Evolutionary conservation across 2,888 invertebrate species (phyloP).

Genomic region (Lissocephala sabroskyi): DNA sequence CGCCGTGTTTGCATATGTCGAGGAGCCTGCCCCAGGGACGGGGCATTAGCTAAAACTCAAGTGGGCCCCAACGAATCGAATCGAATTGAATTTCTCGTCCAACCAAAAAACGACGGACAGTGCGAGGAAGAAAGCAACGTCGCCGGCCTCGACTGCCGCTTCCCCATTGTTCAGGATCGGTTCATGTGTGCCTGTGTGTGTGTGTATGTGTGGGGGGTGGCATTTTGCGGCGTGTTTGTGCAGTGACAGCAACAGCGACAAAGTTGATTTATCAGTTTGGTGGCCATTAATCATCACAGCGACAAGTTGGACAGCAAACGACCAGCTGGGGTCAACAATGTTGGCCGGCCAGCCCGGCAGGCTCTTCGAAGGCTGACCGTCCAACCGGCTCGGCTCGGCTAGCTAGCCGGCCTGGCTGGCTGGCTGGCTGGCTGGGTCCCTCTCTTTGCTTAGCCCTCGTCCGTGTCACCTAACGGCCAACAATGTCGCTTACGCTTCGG

Average conservation of each 20-base stretch:
- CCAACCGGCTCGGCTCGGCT: background rate
- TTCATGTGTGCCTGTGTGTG: slow-evolving; percentile 9
- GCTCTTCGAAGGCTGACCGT: background rate
- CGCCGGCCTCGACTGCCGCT: background rate
- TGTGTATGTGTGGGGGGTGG: slow-evolving; percentile 27
- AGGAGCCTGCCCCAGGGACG: slow-evolving; percentile 16
- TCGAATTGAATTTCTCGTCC: slow-evolving; percentile 26
- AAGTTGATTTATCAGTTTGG: slow-evolving; percentile 68
- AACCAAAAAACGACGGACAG: too few species aligned
- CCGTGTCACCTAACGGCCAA: slow-evolving; percentile 27
- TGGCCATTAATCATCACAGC: slow-evolving; percentile 66
- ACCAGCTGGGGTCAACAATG: slow-evolving; percentile 61
- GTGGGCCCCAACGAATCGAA: slow-evolving; percentile 58
- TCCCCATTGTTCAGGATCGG: too few species aligned
- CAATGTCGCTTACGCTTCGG: slow-evolving; percentile 60
- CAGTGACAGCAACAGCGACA: slow-evolving; percentile 62
- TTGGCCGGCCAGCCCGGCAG: slow-evolving; percentile 11
- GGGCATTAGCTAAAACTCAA: slow-evolving; percentile 62
- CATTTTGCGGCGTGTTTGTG: slow-evolving; percentile 57
- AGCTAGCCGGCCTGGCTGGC: background rate
- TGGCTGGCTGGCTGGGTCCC: background rate
- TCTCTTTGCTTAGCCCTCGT: background rate
- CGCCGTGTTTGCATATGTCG: slow-evolving; percentile 55
- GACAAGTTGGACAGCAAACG: slow-evolving; percentile 66
- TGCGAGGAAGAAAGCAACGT: too few species aligned